Evolutionary conservation across 2,888 invertebrate species (phyloP).

Genomic region (Sphaerolaimus hirsutus): DNA sequence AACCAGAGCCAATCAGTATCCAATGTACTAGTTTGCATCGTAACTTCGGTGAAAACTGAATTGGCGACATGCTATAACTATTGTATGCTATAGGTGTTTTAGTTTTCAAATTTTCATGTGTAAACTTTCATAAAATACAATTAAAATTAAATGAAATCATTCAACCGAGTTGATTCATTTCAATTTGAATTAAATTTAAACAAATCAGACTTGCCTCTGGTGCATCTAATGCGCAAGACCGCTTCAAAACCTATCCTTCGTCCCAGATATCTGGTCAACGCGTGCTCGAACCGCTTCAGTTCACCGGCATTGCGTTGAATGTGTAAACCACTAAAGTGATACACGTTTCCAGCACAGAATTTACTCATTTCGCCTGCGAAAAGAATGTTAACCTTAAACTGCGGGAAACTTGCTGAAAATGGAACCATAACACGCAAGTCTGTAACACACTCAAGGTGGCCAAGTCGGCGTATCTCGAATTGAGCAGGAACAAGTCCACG

Average conservation of each 20-base stretch:
- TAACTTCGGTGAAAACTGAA: no score
- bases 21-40: no score
- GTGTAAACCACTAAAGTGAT: slow-evolving; percentile 65
- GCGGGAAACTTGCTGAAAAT: background rate
- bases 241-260: slow-evolving; percentile 96
- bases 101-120: background rate
- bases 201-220: slow-evolving; percentile 37
- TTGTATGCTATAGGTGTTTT: no score
- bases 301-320: slow-evolving; percentile 42
- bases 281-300: slow-evolving; percentile 47
- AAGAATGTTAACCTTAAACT: slow-evolving; percentile 2
- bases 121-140: background rate
- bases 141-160: background rate
- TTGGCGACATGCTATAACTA: no score
- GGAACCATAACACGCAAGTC: background rate
- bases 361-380: slow-evolving; percentile 52
- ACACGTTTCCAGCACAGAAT: slow-evolving; percentile 74
- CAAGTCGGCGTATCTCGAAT: slow-evolving; percentile 72
- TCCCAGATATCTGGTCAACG: slow-evolving; percentile 63
- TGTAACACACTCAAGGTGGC: slow-evolving; percentile 51
- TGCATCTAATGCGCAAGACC: slow-evolving; percentile 84
- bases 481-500: slow-evolving; percentile 76
- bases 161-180: background rate
- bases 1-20: background rate
- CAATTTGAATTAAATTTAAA: background rate